Conservation (phyloP, 2,797 vertebrate species). For the Coracias cyanogaster region DNA sequence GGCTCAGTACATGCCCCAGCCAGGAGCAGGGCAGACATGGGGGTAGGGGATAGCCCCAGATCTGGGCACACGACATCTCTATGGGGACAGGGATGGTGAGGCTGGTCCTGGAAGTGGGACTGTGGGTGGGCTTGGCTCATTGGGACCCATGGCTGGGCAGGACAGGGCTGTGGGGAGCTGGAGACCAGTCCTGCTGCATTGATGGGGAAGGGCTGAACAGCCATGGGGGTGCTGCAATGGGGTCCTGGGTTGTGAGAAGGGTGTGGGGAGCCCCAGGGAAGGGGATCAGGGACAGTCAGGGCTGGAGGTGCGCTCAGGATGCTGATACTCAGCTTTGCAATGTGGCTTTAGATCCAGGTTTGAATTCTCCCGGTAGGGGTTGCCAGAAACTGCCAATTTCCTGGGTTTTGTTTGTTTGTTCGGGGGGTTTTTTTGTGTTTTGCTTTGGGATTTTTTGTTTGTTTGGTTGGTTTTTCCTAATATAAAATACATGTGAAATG, state of each 20-base stretch:
- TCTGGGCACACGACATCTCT: neutral
- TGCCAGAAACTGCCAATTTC: neutral
- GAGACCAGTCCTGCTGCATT: rapidly evolving
- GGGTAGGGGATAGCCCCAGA: neutral
- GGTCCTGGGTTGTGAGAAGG: neutral
- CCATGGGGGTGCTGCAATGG: rapidly evolving
- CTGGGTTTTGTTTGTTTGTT: neutral
- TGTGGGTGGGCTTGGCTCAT: rapidly evolving
- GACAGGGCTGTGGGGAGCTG: neutral
- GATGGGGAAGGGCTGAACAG: neutral
- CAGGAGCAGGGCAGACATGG: neutral
- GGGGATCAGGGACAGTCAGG: neutral
- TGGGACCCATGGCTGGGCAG: neutral
- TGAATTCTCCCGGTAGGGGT: neutral
- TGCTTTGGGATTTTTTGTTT: neutral
- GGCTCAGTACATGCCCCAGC: neutral
- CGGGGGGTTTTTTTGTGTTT: no score
- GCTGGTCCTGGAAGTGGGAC: rapidly evolving
- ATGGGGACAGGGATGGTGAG: neutral
- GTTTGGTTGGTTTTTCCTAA: neutral
- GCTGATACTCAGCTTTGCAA: neutral
- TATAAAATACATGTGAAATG: neutral
- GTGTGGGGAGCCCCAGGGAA: neutral
- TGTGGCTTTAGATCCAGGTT: neutral
- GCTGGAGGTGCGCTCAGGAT: neutral